A percentile compares a stretch with the other conserved stretches of the same genome.
phyloP scores from a whole-genome alignment of 2,888 invertebrate species.

The Gonocerus acuteangulatus region DNA sequence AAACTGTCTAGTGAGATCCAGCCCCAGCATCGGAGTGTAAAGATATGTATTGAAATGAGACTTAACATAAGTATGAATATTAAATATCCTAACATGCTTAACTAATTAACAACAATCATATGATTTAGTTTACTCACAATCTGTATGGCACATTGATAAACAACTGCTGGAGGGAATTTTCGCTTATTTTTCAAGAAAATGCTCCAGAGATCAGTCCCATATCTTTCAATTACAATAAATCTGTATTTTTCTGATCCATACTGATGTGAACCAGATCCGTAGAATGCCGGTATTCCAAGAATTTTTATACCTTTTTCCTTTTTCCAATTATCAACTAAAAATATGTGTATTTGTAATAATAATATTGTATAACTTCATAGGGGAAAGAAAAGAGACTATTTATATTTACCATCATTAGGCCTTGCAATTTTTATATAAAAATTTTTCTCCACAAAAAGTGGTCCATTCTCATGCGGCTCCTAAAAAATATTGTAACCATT shows the following conservation, averaged over 20 bases:
- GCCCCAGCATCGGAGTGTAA: too few relatives aligned
- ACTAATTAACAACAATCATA: too few relatives aligned
- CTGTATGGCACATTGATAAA: slow-evolving; percentile 70
- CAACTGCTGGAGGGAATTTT: slow-evolving; percentile 62
- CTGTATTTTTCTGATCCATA: slow-evolving; percentile 70
- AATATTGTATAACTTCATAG: neutral
- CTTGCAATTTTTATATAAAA: slow-evolving; percentile 75
- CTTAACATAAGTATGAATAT: too few relatives aligned
- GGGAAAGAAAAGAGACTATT: neutral
- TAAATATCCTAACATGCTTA: too few relatives aligned
- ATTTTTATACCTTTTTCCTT: slow-evolving; percentile 57
- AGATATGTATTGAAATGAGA: too few relatives aligned
- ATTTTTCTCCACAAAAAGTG: slow-evolving; percentile 87
- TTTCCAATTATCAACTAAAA: slow-evolving; percentile 63
- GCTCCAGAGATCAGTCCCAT: slow-evolving; percentile 77
- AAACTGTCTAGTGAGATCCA: too few relatives aligned
- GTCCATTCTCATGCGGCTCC: slow-evolving; percentile 90
- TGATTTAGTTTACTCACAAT: slow-evolving; percentile 62
- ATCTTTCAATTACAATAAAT: slow-evolving; percentile 80
- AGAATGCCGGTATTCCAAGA: slow-evolving; percentile 77
- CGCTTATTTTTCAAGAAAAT: slow-evolving; percentile 60
- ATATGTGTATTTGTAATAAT: slow-evolving; percentile 27
- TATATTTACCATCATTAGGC: slow-evolving; percentile 55
- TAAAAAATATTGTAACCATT: slow-evolving; percentile 45
- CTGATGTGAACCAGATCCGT: slow-evolving; percentile 77